phyloP scores from a whole-genome alignment of 1,140 invertebrate genomes.

The Dysdera silvatica region DNA sequence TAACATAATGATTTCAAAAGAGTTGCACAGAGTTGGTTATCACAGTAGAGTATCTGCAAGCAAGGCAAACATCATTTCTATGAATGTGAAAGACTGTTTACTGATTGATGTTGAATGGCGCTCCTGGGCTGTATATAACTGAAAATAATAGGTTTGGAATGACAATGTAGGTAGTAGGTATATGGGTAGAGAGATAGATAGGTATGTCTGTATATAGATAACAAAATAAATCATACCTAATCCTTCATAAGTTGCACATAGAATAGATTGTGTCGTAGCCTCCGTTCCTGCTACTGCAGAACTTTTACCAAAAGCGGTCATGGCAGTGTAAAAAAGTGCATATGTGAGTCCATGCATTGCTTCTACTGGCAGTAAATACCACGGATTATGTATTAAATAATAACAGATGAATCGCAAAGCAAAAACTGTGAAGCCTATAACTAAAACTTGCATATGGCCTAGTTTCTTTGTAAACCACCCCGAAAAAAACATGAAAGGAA shows the following conservation, averaged over 20 bases:
- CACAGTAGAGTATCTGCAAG: no score
- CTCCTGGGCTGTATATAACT: no score
- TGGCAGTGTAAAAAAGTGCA: background rate
- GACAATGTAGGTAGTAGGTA: no score
- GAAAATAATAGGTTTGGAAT: no score
- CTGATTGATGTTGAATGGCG: no score
- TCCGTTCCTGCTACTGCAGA: conserved; percentile 5
- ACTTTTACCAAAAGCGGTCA: background rate
- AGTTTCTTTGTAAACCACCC: conserved; percentile 2
- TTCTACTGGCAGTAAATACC: conserved; percentile 5
- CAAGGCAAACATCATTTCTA: no score
- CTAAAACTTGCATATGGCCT: background rate
- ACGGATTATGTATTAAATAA: conserved; percentile 7
- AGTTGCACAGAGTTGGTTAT: no score
- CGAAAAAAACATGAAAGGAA: conserved; percentile 20
- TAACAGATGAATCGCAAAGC: conserved; percentile 10
- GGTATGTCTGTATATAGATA: no score
- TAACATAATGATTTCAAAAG: no score
- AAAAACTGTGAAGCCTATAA: background rate
- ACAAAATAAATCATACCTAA: conserved; percentile 15
- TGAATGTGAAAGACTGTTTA: no score
- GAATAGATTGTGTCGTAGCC: conserved; percentile 7
- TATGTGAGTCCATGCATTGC: conserved; percentile 4
- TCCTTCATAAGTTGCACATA: conserved; percentile 6
- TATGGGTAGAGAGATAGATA: no score